Conservation (phyloP, 92 coral and sea anemone species). For the Parazoanthus swiftii region DNA sequence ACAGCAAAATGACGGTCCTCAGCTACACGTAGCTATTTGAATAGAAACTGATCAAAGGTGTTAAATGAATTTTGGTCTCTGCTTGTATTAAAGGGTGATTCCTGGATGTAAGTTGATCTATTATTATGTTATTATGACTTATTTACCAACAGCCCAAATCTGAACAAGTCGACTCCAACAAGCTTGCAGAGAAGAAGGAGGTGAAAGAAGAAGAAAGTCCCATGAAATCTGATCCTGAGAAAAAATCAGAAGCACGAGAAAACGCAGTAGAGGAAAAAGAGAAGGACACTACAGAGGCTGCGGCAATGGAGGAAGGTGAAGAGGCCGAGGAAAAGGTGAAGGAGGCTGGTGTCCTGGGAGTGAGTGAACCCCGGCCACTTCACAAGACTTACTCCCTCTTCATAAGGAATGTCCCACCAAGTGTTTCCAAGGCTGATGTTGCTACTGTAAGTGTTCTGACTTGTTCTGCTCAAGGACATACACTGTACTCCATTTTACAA, state of each 20-base stretch:
- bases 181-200: slow-evolving; percentile 76
- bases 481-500: too few species aligned
- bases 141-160: slow-evolving; percentile 34
- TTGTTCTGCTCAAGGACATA: too few species aligned
- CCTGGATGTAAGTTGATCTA: too few species aligned
- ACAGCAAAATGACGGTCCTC: too few species aligned
- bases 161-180: slow-evolving; percentile 69
- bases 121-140: background rate
- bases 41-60: too few species aligned
- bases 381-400: slow-evolving; percentile 94
- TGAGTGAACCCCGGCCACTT: slow-evolving; percentile 74
- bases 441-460: slow-evolving; percentile 66
- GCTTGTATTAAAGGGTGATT: too few species aligned
- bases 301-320: slow-evolving; percentile 58
- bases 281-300: slow-evolving; percentile 73
- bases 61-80: too few species aligned
- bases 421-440: slow-evolving; percentile 86
- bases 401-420: slow-evolving; percentile 87
- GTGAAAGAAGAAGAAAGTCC: slow-evolving; percentile 77
- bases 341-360: slow-evolving; percentile 9
- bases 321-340: slow-evolving; percentile 42
- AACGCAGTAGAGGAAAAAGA: slow-evolving; percentile 74
- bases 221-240: slow-evolving; percentile 53
- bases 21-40: too few species aligned
- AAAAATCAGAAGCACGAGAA: slow-evolving; percentile 60